A percentile compares a stretch with the other conserved stretches of the same genome.
Conservation (phyloP, 2,113 vertebrate species). For the Hucho hucho region DNA sequence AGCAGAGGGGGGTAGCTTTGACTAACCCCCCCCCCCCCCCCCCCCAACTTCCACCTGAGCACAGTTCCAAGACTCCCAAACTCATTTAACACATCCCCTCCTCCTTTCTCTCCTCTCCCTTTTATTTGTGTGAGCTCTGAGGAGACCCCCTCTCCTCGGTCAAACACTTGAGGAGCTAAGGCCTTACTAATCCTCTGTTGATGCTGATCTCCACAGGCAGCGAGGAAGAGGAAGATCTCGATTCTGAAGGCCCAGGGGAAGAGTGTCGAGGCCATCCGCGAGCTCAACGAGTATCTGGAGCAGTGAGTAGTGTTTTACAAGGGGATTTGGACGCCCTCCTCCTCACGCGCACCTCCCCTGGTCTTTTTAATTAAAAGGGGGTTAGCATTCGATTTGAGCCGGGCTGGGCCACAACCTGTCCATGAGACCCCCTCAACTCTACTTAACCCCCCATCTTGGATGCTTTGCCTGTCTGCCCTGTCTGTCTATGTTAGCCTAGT, state of each 20-base stretch:
- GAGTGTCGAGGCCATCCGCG: slow-evolving; percentile 92
- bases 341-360: slow-evolving; percentile 64
- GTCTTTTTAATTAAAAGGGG: slow-evolving; percentile 92
- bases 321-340: slow-evolving; percentile 77
- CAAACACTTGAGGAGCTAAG: slow-evolving; percentile 80
- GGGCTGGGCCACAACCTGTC: slow-evolving; percentile 38
- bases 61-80: slow-evolving; percentile 70
- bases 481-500: slow-evolving; percentile 44
- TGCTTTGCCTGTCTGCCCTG: slow-evolving; percentile 19
- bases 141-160: slow-evolving; percentile 73
- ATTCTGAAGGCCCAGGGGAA: slow-evolving; percentile 98
- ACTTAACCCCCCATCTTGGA: slow-evolving; percentile 29
- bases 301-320: slow-evolving; percentile 91
- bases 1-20: not conserved
- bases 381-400: slow-evolving; percentile 85
- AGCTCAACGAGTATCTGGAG: slow-evolving; percentile 99
- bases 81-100: not conserved
- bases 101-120: not conserved
- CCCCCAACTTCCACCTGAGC: slow-evolving; percentile 73
- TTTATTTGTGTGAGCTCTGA: slow-evolving; percentile 80
- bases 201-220: slow-evolving; percentile 88
- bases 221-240: slow-evolving; percentile 99
- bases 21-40: slow-evolving; percentile 7
- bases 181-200: slow-evolving; percentile 86
- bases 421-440: slow-evolving; percentile 35